Evolutionary conservation across 2,797 vertebrate species (phyloP).

Genomic region (Columba guinea): DNA sequence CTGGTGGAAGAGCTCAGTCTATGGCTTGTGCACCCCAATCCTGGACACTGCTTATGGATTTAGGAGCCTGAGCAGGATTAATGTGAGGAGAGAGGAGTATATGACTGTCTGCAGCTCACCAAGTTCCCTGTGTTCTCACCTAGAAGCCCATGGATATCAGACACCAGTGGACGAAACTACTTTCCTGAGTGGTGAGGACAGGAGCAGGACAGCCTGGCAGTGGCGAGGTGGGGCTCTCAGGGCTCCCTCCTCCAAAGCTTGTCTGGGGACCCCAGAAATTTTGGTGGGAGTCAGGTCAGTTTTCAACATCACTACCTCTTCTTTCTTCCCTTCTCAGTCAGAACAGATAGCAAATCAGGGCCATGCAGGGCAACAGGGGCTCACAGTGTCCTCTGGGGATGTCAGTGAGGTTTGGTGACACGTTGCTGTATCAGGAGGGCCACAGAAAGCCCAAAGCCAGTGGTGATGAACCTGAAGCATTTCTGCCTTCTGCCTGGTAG

Average conservation of each 20-base stretch:
- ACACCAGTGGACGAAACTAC: background rate
- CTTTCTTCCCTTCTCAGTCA: background rate
- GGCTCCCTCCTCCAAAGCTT: background rate
- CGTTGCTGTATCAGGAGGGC: background rate
- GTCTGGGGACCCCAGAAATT: background rate
- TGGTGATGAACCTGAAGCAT: background rate
- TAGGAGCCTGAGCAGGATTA: background rate
- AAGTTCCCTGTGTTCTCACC: background rate
- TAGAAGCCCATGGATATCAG: rapidly evolving
- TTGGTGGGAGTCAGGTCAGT: background rate
- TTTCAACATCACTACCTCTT: background rate
- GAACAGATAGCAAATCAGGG: background rate
- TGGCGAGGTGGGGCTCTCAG: rapidly evolving
- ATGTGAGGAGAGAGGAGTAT: background rate
- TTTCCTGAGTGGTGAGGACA: background rate
- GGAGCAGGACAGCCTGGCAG: background rate
- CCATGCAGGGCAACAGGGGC: background rate
- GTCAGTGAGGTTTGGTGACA: background rate
- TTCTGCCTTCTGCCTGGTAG: background rate
- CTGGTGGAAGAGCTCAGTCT: background rate
- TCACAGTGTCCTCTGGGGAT: rapidly evolving
- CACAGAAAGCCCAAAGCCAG: background rate
- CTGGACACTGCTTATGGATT: background rate
- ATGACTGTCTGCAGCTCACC: background rate
- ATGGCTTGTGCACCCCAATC: background rate